These are phyloP conservation scores for Melanotaenia trifasciata DNA, from an alignment of 2,797 vertebrate genomes.

Conservation along the genomic window DNA sequence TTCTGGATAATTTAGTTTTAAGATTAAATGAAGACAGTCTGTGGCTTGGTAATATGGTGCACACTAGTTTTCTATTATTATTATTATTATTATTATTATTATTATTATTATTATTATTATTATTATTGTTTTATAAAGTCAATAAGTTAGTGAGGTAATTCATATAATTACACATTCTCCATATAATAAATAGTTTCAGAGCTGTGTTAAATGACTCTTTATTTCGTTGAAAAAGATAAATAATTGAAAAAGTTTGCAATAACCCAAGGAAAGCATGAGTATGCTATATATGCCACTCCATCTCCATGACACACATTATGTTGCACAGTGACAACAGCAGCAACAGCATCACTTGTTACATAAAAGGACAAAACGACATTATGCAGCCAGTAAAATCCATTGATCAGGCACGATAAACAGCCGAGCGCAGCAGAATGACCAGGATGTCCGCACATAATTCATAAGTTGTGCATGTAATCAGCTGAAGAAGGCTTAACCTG, in stretches of 20 bases:
- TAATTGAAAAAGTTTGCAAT: not conserved
- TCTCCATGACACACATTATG: not conserved
- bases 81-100: not conserved
- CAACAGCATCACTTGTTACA: constrained; percentile 40
- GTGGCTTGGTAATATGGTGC: not conserved
- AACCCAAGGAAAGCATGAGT: too few relatives aligned
- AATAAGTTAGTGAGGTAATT: constrained; percentile 47
- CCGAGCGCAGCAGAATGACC: constrained; percentile 49
- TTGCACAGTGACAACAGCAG: constrained; percentile 22
- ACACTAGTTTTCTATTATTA: not conserved
- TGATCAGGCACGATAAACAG: constrained; percentile 57
- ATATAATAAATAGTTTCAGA: constrained; percentile 7
- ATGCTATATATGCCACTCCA: not conserved
- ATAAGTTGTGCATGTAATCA: constrained; percentile 66
- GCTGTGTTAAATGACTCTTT: not conserved
- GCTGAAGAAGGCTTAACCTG: constrained; percentile 70
- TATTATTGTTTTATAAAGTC: constrained; percentile 19
- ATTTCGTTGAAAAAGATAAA: not conserved
- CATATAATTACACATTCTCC: constrained; percentile 48
- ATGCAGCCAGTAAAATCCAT: constrained; percentile 42
- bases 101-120: not conserved
- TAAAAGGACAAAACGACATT: constrained; percentile 32
- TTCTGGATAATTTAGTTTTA: not conserved
- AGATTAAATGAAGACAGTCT: not conserved
- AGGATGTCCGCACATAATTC: constrained; percentile 59